Evolutionary conservation across 1,140 invertebrate genomes (phyloP).

Genomic region (Trachelipus rathkii): DNA sequence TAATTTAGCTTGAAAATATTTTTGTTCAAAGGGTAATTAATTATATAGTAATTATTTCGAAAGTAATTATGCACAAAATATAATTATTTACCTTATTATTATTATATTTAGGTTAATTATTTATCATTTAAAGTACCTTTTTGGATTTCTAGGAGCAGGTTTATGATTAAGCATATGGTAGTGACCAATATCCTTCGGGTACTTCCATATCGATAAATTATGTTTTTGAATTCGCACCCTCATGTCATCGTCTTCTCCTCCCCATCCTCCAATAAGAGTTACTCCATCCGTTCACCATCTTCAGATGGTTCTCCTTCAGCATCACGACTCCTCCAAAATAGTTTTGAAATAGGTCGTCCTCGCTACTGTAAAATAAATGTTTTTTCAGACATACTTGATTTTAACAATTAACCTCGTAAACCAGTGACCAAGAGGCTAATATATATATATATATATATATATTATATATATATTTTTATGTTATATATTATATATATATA

Average conservation of each 20-base stretch:
- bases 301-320: slow-evolving; percentile 57
- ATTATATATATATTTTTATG: too few species aligned
- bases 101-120: too few species aligned
- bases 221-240: slow-evolving; percentile 50
- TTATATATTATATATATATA: too few species aligned
- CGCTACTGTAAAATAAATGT: background rate
- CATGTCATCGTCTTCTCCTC: slow-evolving; percentile 65
- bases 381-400: too few species aligned
- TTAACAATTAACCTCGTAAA: too few species aligned
- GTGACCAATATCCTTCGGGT: slow-evolving; percentile 76
- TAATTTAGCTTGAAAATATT: too few species aligned
- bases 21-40: too few species aligned
- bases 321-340: slow-evolving; percentile 61
- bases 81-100: too few species aligned
- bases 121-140: background rate
- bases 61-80: too few species aligned
- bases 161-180: slow-evolving; percentile 88
- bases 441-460: too few species aligned
- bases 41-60: too few species aligned
- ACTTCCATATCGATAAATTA: slow-evolving; percentile 58
- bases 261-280: slow-evolving; percentile 68
- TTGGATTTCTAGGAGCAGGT: background rate
- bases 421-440: too few species aligned
- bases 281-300: slow-evolving; percentile 62
- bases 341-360: background rate